These are phyloP conservation scores for Luperina nickerlii DNA, from an alignment of 2,888 invertebrate species.

Conservation along the genomic window DNA sequence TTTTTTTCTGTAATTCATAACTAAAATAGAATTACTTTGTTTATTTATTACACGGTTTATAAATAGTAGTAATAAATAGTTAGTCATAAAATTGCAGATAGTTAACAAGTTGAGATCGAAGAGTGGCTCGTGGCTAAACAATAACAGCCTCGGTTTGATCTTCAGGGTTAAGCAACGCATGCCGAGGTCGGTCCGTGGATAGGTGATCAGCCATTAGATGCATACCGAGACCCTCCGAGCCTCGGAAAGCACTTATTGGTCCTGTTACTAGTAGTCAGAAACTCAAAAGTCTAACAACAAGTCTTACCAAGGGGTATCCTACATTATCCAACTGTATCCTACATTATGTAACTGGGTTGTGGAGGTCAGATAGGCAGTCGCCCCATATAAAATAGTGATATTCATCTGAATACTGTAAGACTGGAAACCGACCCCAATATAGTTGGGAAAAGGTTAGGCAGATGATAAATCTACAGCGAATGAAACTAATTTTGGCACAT, in stretches of 20 bases:
- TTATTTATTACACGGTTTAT: conserved; percentile 3
- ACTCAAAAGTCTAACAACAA: neutral
- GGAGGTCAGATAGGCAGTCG: too few relatives aligned
- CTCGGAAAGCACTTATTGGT: neutral
- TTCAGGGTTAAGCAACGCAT: neutral
- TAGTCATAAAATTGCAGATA: neutral
- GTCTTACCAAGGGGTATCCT: neutral
- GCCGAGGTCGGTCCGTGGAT: neutral
- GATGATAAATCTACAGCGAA: neutral
- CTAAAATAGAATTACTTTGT: neutral
- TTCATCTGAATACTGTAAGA: too few relatives aligned
- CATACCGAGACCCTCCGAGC: neutral
- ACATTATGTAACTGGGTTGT: too few relatives aligned
- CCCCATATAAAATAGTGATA: too few relatives aligned
- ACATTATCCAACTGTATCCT: too few relatives aligned
- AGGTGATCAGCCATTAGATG: neutral
- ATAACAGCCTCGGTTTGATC: neutral
- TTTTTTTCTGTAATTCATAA: conserved; percentile 20
- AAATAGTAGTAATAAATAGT: too few relatives aligned
- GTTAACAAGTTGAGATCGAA: neutral
- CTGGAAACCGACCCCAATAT: too few relatives aligned
- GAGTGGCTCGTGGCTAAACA: neutral
- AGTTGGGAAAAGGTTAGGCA: too few relatives aligned
- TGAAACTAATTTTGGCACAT: neutral
- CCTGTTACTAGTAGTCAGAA: neutral